These are phyloP conservation scores for Neodiprion fabricii DNA, from an alignment of 1,140 invertebrate species.

Conservation along the genomic window DNA sequence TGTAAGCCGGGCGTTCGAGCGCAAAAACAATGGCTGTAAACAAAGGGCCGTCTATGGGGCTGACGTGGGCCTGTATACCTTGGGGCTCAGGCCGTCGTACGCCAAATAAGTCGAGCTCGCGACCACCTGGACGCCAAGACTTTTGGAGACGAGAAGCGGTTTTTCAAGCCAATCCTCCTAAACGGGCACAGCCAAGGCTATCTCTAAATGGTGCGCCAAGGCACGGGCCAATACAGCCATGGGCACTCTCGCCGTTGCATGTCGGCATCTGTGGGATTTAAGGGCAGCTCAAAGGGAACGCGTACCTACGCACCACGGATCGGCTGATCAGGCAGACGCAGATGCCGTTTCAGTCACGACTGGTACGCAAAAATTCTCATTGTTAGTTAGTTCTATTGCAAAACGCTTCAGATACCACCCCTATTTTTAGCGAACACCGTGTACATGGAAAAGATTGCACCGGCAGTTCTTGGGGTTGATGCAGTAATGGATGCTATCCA, in stretches of 20 bases:
- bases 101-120: constrained; percentile 4
- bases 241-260: not conserved
- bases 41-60: constrained; percentile 5
- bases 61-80: not conserved
- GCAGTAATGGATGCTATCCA: too few relatives aligned
- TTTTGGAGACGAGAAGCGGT: constrained; percentile 6
- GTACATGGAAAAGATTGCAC: too few relatives aligned
- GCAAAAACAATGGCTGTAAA: constrained; percentile 6
- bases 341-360: too few relatives aligned
- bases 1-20: not conserved
- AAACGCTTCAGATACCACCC: too few relatives aligned
- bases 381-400: too few relatives aligned
- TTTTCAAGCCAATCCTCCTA: constrained; percentile 4
- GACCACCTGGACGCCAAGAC: constrained; percentile 6
- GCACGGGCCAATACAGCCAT: not conserved
- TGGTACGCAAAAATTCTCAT: too few relatives aligned
- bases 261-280: too few relatives aligned
- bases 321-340: not conserved
- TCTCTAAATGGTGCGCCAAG: constrained; percentile 1
- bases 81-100: not conserved
- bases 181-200: constrained; percentile 1
- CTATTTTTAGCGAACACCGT: too few relatives aligned
- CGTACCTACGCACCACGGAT: not conserved
- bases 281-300: not conserved
- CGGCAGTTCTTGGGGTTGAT: too few relatives aligned